Base-by-base conservation (phyloP, 2,797 vertebrate species). In the Lepus oiostolus region DNA sequence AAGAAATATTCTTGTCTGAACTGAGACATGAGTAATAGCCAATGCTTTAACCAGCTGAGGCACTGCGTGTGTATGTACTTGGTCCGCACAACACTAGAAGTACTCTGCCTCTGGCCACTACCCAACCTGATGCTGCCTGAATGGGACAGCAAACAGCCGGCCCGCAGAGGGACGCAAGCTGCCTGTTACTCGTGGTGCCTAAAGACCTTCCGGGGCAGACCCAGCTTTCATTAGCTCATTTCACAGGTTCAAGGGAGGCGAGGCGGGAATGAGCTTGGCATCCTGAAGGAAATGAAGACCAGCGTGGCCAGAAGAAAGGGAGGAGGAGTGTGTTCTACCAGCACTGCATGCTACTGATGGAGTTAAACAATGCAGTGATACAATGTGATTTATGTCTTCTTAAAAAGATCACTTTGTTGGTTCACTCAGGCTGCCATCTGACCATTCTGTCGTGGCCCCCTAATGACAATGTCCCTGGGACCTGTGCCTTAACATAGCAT, bases 281-380 rank as follows among this genome's bases (percentile, higher is more conserved):
- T 54, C 70, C n/a, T 60, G 22, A 88, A 82, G 24, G 74, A 96
- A 94, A 19, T 89, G n/a, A 70, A 52, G 17, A 83, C 42, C 82
- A 70, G 17, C 47, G 38, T 7, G 30, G 24, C 38, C 62, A 81
- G 71, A 52, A 19, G 71, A 28, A 4, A 87, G 30, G 67, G 26
- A 62, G 12, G 90, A 82, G 12, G 90, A 82, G 24, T 38, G 88
- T 3, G 85, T 26, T 80, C 74, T 50, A 71, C 17, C 80, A 91
- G 74, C 93, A 86, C 24, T 14, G 5, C 63, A 91, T 58, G 63
- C 38, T 79, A 71, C 42, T 62, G 26, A 47, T 8, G 19, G 58
- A 79, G 26, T 88, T 70, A 79, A 81, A 63, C 87, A 86, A 84
- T 42, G 21, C 71, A 90, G 32, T 70, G 63, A 28, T 24, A 91